Evolutionary conservation across 1,140 invertebrate species (phyloP), one percentile per base, ranked within the genome.

Genomic region (Tetranychus cinnabarinus): DNA sequence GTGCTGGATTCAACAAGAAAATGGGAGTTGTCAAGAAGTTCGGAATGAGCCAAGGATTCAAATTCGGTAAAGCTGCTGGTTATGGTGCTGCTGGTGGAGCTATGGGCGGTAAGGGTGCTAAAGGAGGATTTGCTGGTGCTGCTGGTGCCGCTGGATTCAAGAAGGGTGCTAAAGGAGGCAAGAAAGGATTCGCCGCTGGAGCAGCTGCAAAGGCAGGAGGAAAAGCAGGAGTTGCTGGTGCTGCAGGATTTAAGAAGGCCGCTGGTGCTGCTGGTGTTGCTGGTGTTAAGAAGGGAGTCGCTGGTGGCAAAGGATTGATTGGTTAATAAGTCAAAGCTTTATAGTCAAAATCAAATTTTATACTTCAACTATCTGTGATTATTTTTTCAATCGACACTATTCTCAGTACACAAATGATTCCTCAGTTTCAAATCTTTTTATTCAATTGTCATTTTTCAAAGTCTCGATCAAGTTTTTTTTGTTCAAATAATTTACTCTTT

Each of bases 41-140:
- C 52, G 61, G 61, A 23, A 57, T 59, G 42, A 37, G 56, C 39
- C 56, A 63, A 55, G 61, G 64, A n/a, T 62, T 64, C 56, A 62
- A 62, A 36, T 61, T 61, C 48, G 54, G 60, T 42, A 64, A 59
- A 56, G 61, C 57, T 35, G 50, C 13, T 34, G 61, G 61, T 23
- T 45, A n/a, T 23, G 62, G 37, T 59, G 56, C 63, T 46, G 61
- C 62, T 57, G 62, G 62, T 42, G 62, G 62, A 3, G 59, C 60
- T 54, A 52, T 54, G 2, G 55, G 55, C 42, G 54, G 42, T 52
- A 35, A 50, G 23, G 55, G 15, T 23, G 54, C 52, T 3, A 59
- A 59, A 47, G 60, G 59, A 42, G 39, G 39, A 6, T 56, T 42
- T 55, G 7, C 39, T 42, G 39, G 39, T 6, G 39, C 39, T 42